These are phyloP conservation scores for Nemoura dubitans DNA, from an alignment of 2,888 invertebrate species.

Conservation along the genomic window DNA sequence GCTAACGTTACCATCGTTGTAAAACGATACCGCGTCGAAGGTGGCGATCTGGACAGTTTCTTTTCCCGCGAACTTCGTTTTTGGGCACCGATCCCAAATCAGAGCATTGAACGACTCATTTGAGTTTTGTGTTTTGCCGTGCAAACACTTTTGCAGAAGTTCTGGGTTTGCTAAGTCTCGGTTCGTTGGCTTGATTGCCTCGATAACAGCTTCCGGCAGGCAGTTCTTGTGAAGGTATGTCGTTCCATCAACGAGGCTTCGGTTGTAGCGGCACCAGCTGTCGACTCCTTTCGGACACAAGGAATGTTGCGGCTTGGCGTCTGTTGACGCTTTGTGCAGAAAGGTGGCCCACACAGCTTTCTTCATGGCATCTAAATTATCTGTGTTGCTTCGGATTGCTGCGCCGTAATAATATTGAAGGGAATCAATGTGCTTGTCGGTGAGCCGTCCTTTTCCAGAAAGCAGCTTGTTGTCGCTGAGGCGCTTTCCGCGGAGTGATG, in stretches of 20 bases:
- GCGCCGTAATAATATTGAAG: constrained; percentile 53
- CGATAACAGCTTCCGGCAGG: too few relatives aligned
- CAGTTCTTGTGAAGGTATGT: too few relatives aligned
- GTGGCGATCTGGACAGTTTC: too few relatives aligned
- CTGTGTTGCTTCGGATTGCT: constrained; percentile 52
- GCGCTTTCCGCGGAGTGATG: too few relatives aligned
- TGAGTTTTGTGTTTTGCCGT: too few relatives aligned
- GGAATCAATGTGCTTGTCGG: constrained; percentile 52
- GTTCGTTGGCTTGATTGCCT: too few relatives aligned
- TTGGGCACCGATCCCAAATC: neutral
- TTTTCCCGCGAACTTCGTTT: neutral
- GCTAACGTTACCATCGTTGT: too few relatives aligned
- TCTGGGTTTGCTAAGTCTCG: too few relatives aligned
- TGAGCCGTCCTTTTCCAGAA: constrained; percentile 51
- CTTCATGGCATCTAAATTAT: constrained; percentile 52
- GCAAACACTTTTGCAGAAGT: too few relatives aligned
- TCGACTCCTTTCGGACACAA: constrained; percentile 52
- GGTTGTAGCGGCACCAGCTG: constrained; percentile 52
- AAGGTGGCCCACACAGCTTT: constrained; percentile 54
- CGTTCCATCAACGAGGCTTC: neutral
- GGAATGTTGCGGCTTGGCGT: constrained; percentile 52
- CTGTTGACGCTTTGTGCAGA: constrained; percentile 52
- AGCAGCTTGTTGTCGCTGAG: constrained; percentile 31
- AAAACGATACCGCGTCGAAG: too few relatives aligned
- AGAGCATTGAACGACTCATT: too few relatives aligned